phyloP scores from a whole-genome alignment of 2,888 invertebrate species.

The Dynastes hyllus region DNA sequence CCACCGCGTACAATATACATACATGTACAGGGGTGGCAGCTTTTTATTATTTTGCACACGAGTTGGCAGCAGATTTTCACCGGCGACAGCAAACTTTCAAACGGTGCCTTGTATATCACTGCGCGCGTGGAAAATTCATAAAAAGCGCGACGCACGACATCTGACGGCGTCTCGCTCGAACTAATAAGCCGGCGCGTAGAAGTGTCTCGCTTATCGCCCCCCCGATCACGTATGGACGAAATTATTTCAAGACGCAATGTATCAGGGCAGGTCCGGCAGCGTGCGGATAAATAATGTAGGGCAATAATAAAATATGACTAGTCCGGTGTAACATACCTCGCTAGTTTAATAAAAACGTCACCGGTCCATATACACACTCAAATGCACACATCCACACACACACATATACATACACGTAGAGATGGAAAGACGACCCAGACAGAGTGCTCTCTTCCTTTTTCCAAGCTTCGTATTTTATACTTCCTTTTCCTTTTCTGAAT shows the following conservation, averaged over 20 bases:
- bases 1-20: neutral
- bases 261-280: conserved; percentile 62
- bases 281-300: conserved; percentile 68
- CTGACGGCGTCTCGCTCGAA: conserved; percentile 44
- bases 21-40: conserved; percentile 15
- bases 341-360: conserved; percentile 68
- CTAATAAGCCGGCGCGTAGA: conserved; percentile 33
- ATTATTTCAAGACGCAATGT: conserved; percentile 55
- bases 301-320: conserved; percentile 68
- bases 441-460: conserved; percentile 11
- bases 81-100: conserved; percentile 61
- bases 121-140: conserved; percentile 48
- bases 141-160: conserved; percentile 41
- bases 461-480: conserved; percentile 12
- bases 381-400: neutral
- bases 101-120: conserved; percentile 59
- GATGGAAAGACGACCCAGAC: neutral
- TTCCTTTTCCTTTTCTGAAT: conserved; percentile 26
- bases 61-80: conserved; percentile 60
- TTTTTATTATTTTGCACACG: conserved; percentile 54
- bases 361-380: conserved; percentile 52
- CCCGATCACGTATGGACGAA: conserved; percentile 40
- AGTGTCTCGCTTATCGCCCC: conserved; percentile 40
- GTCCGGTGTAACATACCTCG: conserved; percentile 64
- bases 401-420: neutral